Percentiles rank a stretch among this genome's conserved stretches.
Conservation (phyloP, 2,113 vertebrate genomes). For the Tautogolabrus adspersus region DNA sequence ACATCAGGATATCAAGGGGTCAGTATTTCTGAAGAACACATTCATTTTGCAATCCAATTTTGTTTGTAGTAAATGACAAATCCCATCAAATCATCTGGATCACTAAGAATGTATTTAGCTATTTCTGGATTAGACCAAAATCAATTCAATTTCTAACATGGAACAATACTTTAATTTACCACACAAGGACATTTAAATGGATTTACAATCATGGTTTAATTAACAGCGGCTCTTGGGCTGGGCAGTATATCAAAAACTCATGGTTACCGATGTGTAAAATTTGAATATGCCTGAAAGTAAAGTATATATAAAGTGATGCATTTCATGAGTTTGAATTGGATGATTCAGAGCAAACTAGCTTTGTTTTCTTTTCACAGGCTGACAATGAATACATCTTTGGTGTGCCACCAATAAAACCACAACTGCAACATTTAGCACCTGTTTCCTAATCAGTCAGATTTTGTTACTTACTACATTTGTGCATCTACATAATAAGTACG, state of each 20-base stretch:
- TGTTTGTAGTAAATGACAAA: slow-evolving; percentile 1
- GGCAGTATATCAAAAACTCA: background rate
- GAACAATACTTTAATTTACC: background rate
- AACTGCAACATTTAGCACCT: background rate
- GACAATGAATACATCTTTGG: background rate
- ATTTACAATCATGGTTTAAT: background rate
- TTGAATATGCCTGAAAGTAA: background rate
- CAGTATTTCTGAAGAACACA: slow-evolving; percentile 5
- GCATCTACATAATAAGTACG: too few species aligned
- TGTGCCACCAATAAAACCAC: background rate
- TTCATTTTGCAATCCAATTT: background rate
- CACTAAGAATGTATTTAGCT: background rate
- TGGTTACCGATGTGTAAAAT: background rate
- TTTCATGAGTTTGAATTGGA: background rate
- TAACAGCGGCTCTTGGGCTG: background rate
- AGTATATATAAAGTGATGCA: background rate
- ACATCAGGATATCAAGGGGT: slow-evolving; percentile 1
- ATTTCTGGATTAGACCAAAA: slow-evolving; percentile 13
- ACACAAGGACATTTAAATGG: background rate
- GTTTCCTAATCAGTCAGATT: background rate
- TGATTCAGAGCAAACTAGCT: background rate
- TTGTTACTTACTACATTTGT: background rate
- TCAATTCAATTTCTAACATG: background rate
- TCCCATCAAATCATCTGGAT: slow-evolving; percentile 11
- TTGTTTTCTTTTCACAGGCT: background rate